Percentiles rank a stretch among this genome's conserved stretches.
Conservation (phyloP, 1,140 invertebrate species). For the Riptortus pedestris region DNA sequence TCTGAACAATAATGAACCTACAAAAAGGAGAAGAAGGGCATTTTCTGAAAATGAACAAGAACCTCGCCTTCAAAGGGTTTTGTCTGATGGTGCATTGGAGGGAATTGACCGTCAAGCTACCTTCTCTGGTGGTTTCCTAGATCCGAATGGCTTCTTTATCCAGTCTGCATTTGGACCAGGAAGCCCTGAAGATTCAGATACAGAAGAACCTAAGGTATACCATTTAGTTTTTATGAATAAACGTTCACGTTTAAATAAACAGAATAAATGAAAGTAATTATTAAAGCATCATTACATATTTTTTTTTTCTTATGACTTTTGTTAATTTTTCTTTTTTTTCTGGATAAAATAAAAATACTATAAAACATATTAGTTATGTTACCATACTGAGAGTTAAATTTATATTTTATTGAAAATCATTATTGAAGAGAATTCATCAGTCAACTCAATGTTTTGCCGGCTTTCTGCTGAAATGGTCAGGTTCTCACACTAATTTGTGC, state of each 20-base stretch:
- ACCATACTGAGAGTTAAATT: no score
- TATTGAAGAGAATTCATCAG: no score
- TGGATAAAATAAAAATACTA: no score
- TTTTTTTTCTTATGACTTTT: no score
- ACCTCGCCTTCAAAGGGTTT: constrained; percentile 43
- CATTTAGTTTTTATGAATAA: no score
- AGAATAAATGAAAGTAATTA: neutral
- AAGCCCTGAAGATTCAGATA: constrained; percentile 59
- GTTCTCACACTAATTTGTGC: no score
- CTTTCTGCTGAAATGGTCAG: no score
- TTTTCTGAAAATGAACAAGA: constrained; percentile 30
- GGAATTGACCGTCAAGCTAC: constrained; percentile 65
- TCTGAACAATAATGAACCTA: neutral
- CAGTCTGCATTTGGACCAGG: constrained; percentile 60
- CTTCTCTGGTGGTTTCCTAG: constrained; percentile 39
- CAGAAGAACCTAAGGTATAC: constrained; percentile 9
- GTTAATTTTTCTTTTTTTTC: no score
- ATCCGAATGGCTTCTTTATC: constrained; percentile 39
- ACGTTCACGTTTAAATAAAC: neutral
- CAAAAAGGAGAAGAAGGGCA: constrained; percentile 21
- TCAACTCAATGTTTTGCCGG: no score
- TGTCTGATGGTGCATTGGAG: constrained; percentile 63
- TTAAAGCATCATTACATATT: no score
- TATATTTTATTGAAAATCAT: no score
- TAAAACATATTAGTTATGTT: no score